Evolutionary conservation across 2,797 vertebrate genomes (phyloP), one percentile per base, ranked within the genome.

Genomic region (Neomorphus geoffroyi): DNA sequence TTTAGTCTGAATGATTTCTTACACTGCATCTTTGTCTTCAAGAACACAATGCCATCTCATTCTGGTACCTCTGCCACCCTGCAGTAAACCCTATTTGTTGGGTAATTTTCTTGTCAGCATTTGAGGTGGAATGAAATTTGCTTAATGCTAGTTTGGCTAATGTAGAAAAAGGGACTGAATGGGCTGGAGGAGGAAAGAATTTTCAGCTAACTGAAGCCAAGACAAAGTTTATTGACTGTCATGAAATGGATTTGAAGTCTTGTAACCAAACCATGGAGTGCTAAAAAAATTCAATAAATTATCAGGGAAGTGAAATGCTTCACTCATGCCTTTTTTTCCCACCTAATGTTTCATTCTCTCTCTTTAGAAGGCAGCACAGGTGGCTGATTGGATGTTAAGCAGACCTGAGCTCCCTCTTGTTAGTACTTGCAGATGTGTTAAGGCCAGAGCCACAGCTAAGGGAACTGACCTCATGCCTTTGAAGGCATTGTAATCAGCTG

Each of bases 381-480:
- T 77, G 70, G 82, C 83, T 78, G 85, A 78, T 13, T 77, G 95
- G 94, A 72, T 86, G 80, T 89, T 90, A 74, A 93, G 28, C 85
- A 94, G 93, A 92, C 89, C 92, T 88, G 84, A 94, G 88, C 88
- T 94, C 78, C 62, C 79, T 90, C 85, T 69, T 87, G 80, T 86
- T 88, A 80, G 86, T 84, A 37, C 94, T 91, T 93, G 88, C 92
- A 92, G 93, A 82, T 85, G 41, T 80, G 60, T 92, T 94, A 92
- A 96, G 88, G 88, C 69, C 9, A 62, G 71, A 86, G 95, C 86
- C 93, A 94, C 56, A 58, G 78, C 92, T 94, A 90, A 96, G 93
- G 93, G 88, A 94, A 80, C 92, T 94, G 94, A 94, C 92, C 86
- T 90, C 2, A 9, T 90, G 94, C 93, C 93, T 95, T 65, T 89